phyloP scores from a whole-genome alignment of 2,797 vertebrate genomes.

The Oreortyx pictus region DNA sequence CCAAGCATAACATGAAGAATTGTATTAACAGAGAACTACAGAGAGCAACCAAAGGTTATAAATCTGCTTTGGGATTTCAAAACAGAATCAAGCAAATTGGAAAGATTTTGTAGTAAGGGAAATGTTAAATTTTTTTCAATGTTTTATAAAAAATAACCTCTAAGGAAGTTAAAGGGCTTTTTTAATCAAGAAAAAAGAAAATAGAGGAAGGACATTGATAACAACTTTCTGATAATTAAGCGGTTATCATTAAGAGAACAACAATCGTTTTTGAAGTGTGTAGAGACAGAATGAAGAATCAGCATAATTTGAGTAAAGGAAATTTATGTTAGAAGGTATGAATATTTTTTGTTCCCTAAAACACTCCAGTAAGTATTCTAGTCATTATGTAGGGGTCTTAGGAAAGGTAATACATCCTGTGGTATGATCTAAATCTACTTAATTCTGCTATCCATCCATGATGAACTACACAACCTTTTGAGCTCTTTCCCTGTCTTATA shows the following conservation, averaged over 20 bases:
- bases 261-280: not conserved
- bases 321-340: fast-evolving
- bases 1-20: not conserved
- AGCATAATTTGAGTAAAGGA: not conserved
- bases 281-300: not conserved
- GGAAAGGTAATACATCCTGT: not conserved
- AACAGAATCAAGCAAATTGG: not conserved
- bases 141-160: not conserved
- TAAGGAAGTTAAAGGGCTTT: not conserved
- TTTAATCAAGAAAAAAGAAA: not conserved
- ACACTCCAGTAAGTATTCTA: not conserved
- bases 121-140: not conserved
- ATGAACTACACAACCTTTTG: not conserved
- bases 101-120: not conserved
- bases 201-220: slow-evolving; percentile 13
- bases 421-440: not conserved
- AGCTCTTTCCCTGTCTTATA: not conserved
- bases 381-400: not conserved
- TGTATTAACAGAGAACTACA: not conserved
- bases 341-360: not conserved
- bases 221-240: slow-evolving; percentile 12
- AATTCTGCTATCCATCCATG: not conserved
- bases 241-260: not conserved
- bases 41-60: not conserved
- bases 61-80: not conserved